Conservation (phyloP, 2,797 vertebrate genomes). For the Ctenopoma kingsleyae region DNA sequence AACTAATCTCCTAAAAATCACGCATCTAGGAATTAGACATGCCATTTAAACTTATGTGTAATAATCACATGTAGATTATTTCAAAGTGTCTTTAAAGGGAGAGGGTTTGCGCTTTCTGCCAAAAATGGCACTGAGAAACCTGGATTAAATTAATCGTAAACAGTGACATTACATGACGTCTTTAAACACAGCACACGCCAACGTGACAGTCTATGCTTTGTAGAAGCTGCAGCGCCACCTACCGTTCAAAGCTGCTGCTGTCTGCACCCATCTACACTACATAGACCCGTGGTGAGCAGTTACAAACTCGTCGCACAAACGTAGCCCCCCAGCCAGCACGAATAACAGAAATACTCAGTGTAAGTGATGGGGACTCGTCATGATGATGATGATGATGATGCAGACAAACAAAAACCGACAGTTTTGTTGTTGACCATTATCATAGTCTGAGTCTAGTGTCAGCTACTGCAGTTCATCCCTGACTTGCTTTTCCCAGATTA, state of each 20-base stretch:
- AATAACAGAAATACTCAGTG: too few species aligned
- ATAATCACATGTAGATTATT: rapidly evolving
- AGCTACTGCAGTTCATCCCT: background rate
- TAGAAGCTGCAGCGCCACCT: conserved; percentile 29
- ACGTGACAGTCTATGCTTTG: background rate
- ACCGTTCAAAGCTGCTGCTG: background rate
- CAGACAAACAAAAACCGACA: background rate
- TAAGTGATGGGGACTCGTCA: background rate
- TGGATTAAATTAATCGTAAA: rapidly evolving
- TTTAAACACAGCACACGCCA: conserved; percentile 38
- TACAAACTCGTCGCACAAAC: too few species aligned
- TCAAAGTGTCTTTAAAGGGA: rapidly evolving
- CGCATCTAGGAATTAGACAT: rapidly evolving
- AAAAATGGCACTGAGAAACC: background rate
- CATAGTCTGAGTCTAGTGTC: background rate
- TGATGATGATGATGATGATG: too few species aligned
- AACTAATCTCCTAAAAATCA: too few species aligned
- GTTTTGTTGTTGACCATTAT: background rate
- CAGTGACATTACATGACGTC: background rate
- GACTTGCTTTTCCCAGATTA: conserved; percentile 14
- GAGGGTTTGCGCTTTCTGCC: rapidly evolving
- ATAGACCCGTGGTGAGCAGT: background rate
- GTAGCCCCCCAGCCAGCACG: too few species aligned
- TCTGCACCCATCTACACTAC: background rate
- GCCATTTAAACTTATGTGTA: rapidly evolving